These are phyloP conservation scores for Eclectus roratus DNA, from an alignment of 2,113 vertebrate genomes.

Conservation along the genomic window DNA sequence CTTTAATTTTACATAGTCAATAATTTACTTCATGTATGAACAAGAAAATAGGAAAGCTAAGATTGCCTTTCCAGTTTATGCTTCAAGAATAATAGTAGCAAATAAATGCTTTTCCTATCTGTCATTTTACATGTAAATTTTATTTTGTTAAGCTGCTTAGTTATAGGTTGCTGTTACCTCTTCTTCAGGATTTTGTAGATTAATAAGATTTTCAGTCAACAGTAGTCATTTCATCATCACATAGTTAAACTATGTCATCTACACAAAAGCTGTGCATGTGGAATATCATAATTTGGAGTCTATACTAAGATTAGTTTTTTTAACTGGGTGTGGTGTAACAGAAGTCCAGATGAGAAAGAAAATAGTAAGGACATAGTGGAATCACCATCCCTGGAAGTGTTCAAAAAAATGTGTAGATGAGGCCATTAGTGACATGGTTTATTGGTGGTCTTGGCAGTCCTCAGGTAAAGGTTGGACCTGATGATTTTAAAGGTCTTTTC, in stretches of 20 bases:
- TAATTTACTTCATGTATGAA: neutral
- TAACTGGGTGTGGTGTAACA: neutral
- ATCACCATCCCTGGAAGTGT: neutral
- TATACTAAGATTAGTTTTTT: neutral
- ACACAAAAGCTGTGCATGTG: neutral
- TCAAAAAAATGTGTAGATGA: neutral
- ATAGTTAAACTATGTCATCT: neutral
- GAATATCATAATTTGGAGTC: neutral
- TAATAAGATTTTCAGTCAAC: neutral
- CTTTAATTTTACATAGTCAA: neutral
- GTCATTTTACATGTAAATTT: neutral
- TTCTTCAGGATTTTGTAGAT: neutral
- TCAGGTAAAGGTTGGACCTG: neutral
- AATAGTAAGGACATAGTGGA: neutral
- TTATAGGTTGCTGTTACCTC: neutral
- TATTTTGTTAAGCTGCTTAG: neutral
- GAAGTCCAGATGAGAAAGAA: neutral
- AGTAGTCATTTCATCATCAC: neutral
- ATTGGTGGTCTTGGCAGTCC: neutral
- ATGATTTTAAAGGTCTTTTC: neutral
- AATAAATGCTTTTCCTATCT: neutral
- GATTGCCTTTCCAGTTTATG: neutral
- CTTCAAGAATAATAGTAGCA: neutral
- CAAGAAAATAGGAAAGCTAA: neutral
- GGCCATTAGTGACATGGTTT: neutral